These are phyloP conservation scores for Phylloscopus trochilus DNA, from an alignment of 2,113 vertebrate species.

Conservation along the genomic window DNA sequence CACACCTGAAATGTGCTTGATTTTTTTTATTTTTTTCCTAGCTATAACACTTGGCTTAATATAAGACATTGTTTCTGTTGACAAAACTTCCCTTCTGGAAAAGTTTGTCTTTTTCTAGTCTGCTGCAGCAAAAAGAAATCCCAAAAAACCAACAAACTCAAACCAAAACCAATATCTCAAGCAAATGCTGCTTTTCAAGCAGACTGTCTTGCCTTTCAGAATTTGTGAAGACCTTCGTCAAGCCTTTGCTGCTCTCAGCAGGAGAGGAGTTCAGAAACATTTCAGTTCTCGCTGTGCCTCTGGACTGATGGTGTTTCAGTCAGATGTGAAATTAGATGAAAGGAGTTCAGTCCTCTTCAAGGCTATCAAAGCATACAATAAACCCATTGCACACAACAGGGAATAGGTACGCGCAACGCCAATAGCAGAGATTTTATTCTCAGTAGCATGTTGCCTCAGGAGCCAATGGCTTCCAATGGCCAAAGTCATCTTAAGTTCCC, in stretches of 20 bases:
- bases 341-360: background rate
- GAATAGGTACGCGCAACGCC: background rate
- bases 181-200: background rate
- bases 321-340: background rate
- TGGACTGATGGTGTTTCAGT: background rate
- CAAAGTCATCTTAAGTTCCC: background rate
- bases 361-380: background rate
- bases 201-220: background rate
- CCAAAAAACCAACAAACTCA: background rate
- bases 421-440: background rate
- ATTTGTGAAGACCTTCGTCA: background rate
- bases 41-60: background rate
- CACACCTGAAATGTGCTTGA: background rate
- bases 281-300: background rate
- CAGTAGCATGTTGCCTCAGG: background rate
- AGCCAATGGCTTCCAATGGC: background rate
- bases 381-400: background rate
- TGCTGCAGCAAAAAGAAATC: background rate
- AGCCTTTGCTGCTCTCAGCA: background rate
- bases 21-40: background rate
- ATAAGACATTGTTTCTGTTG: background rate
- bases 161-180: background rate
- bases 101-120: background rate
- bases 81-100: background rate
- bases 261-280: background rate